A percentile compares a stretch with the other conserved stretches of the same genome.
phyloP scores from a whole-genome alignment of 2,888 invertebrate genomes.

The Nomada lathburiana region DNA sequence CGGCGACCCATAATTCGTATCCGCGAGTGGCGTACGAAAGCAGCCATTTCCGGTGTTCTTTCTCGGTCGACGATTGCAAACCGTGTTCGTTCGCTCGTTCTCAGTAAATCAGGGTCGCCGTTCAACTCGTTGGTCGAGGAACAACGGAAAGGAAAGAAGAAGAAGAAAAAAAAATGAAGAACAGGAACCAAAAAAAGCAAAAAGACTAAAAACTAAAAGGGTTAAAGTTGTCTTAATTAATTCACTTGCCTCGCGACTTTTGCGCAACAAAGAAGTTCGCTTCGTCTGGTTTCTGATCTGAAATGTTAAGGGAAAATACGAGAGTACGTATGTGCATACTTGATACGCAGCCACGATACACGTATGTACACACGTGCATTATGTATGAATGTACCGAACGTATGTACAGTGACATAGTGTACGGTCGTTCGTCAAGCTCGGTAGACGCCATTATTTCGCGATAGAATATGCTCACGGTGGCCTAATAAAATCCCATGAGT shows the following conservation, averaged over 20 bases:
- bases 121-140: slow-evolving; percentile 10
- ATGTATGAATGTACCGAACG: slow-evolving; percentile 20
- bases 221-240: slow-evolving; percentile 39
- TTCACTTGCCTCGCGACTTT: slow-evolving; percentile 52
- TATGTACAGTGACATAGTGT: slow-evolving; percentile 19
- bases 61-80: slow-evolving; percentile 34
- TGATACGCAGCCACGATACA: slow-evolving; percentile 7
- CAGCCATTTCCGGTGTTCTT: slow-evolving; percentile 56
- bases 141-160: neutral
- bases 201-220: neutral
- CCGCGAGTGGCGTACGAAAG: slow-evolving; percentile 40
- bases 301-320: neutral
- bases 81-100: slow-evolving; percentile 23
- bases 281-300: slow-evolving; percentile 9
- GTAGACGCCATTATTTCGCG: slow-evolving; percentile 70
- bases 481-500: slow-evolving; percentile 79
- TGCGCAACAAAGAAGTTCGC: neutral
- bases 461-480: slow-evolving; percentile 73
- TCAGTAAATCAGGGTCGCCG: slow-evolving; percentile 57
- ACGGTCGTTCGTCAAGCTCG: slow-evolving; percentile 54
- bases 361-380: slow-evolving; percentile 28
- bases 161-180: neutral
- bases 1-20: slow-evolving; percentile 49
- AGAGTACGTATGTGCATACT: neutral
- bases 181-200: neutral